Base-by-base conservation (phyloP, 1,140 invertebrate species). In the Andrena cerasifolii region DNA sequence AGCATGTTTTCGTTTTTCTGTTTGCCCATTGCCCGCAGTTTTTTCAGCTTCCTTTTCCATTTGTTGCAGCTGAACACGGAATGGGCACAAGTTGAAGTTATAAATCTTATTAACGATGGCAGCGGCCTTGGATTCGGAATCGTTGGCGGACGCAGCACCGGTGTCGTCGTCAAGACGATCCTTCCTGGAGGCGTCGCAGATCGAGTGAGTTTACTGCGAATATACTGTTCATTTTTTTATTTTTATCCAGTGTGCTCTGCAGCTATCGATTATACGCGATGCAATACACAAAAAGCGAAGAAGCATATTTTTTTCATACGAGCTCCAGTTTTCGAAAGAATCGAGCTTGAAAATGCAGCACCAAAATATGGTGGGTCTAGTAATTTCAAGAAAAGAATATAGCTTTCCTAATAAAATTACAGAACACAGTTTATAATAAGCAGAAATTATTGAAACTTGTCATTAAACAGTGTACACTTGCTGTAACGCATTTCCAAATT, bases 131-230 rank as follows among this genome's bases (percentile, higher is more conserved):
- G 98, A 51, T 99, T 99, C 93, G 99, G 98, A 83, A 99, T 99
- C 85, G 98, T 99, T 88, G 98, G 98, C 24, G 98, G 98, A 33
- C 95, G 97, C 80, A 98, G 97, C 81, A 99, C 98, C 76, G 98
- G 98, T 24, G 98, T 99, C 47, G 98, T 99, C 75, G 98, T 99
- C 0, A 99, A 99, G 91, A 99, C 98, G 14, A 99, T 99, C 79
- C 93, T 99, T 53, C 97, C 98, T 2, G 98, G 98, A 14, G 98
- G 98, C 74, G 97, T 99, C 4, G 98, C 98, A 28, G 98, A 99
- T 93, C 95, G 97, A 89, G 96, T 96, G 90, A 93, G 94, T 93
- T 58, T 45, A 6, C 33, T 1, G 3, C 1, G 8, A 14, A 21
- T 10, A n/a, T n/a, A n/a, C n/a, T n/a, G n/a, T n/a, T n/a, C n/a